Base-by-base conservation (phyloP, 2,113 vertebrate species). In the Callospermophilus lateralis region DNA sequence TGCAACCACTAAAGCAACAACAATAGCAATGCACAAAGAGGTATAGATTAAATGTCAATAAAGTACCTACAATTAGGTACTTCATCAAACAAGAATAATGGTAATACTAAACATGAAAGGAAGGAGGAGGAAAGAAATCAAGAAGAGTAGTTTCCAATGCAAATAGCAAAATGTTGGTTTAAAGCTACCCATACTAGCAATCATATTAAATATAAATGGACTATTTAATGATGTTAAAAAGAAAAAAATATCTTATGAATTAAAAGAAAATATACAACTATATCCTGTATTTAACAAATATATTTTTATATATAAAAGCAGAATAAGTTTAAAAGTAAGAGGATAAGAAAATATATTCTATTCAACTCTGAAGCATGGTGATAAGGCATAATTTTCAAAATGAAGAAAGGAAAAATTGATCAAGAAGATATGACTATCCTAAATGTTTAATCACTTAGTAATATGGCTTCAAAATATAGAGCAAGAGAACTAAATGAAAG, bases 171-270 rank as follows among this genome's bases (percentile, higher is more conserved):
- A 81, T 32, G 2, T 4, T 48, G 19, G 61, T 53, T 48, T 67
- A 88, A 88, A 37, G 0, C 6, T 28, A 63, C 45, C 19, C 37
- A 65, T 30, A 72, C 3, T 6, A 15, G 8, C 4, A 73, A 42
- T 65, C 74, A 24, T 61, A 68, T 39, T 93, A 80, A 85, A 73
- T 73, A 70, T 96, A 89, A 89, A 37, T 79, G 42, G 7, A 55
- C 3, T 48, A 67, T 53, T 89, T 79, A 94, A 22, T 58, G 24
- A 28, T 37, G 26, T 45, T 67, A 48, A 73, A 96, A 83, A 55
- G 6, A 4, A 39, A 94, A 30, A 45, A 12, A 53, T 68, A 30
- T 90, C 45, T 45, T 76, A 81, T 81, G n/a, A 89, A 61, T 79
- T 73, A 84, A 37, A 68, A 51, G 11, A 70, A 45, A 70, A 80